Conservation (phyloP, 2,113 vertebrate species). For the Neogale vison region DNA sequence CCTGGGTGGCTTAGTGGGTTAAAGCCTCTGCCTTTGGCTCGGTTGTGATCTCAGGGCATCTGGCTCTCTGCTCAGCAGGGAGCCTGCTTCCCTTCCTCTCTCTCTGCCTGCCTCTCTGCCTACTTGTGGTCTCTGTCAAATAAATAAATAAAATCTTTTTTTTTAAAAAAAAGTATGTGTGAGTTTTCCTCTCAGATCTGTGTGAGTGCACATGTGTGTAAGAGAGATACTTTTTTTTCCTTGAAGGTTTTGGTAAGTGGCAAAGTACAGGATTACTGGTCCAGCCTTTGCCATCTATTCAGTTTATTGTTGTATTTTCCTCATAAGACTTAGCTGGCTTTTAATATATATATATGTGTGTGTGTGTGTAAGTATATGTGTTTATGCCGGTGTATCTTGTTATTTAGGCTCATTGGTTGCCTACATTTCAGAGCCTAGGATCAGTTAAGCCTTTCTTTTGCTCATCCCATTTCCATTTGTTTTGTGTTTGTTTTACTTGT, state of each 20-base stretch:
- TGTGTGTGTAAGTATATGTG: not conserved
- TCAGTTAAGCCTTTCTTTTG: not conserved
- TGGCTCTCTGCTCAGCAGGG: no score
- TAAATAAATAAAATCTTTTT: no score
- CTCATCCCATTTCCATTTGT: constrained; percentile 64
- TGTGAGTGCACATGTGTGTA: not conserved
- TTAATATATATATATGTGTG: not conserved
- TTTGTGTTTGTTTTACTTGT: constrained; percentile 72
- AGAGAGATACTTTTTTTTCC: not conserved
- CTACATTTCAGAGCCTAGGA: not conserved
- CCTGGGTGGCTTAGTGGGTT: no score
- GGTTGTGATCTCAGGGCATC: no score
- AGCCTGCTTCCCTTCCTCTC: no score
- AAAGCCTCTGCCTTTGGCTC: no score
- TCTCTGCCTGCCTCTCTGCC: no score
- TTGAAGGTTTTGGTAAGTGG: not conserved
- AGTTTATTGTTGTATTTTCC: not conserved
- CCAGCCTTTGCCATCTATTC: not conserved
- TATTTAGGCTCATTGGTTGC: not conserved
- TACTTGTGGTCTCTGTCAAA: no score
- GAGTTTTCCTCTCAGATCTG: not conserved
- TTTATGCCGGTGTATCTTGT: not conserved
- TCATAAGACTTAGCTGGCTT: not conserved
- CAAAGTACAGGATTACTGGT: not conserved
- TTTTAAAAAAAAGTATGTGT: not conserved